Evolutionary conservation across 2,113 vertebrate genomes (phyloP).

Genomic region (Dendropsophus ebraccatus): DNA sequence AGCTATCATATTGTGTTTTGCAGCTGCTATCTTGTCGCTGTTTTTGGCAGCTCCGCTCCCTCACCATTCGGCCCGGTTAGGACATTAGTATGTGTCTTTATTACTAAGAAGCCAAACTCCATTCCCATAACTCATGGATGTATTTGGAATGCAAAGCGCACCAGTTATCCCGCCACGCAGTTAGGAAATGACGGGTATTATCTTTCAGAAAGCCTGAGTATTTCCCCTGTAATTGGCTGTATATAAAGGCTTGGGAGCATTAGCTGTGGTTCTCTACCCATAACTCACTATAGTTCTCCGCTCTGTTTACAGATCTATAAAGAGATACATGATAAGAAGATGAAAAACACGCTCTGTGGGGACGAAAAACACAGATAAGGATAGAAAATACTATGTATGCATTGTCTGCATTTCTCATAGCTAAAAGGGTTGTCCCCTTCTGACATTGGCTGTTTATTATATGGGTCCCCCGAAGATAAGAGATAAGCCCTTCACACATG

Average conservation of each 20-base stretch:
- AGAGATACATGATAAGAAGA: neutral
- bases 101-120: neutral
- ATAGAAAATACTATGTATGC: neutral
- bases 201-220: neutral
- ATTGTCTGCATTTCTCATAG: neutral
- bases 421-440: no score
- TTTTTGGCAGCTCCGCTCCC: neutral
- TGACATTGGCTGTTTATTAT: no score
- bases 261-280: neutral
- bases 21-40: neutral
- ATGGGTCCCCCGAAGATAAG: no score
- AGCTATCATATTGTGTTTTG: neutral
- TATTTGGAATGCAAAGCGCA: neutral
- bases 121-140: neutral
- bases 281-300: neutral
- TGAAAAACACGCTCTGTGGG: neutral
- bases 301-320: neutral
- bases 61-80: neutral
- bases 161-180: neutral
- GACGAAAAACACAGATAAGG: neutral
- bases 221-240: constrained; percentile 11
- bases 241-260: constrained; percentile 3
- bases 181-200: constrained; percentile 4
- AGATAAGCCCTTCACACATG: no score
- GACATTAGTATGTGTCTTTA: neutral